Base-by-base conservation (phyloP, 2,888 invertebrate species). In the Diploptera punctata region DNA sequence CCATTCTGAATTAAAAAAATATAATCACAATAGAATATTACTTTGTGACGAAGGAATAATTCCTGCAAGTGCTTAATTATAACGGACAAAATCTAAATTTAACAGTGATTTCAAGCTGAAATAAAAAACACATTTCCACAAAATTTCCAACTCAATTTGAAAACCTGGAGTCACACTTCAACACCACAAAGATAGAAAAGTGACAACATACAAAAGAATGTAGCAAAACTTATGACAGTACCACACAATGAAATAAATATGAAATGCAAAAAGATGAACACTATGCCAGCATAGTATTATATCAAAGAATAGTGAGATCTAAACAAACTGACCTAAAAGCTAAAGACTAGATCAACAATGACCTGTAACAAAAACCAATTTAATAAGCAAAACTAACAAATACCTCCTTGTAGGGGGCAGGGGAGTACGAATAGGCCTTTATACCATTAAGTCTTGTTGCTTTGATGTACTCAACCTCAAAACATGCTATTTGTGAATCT, bases 271-370 rank as follows among this genome's bases (percentile, higher is more conserved):
- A 54, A 19, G 21, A 21, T 19, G 21, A 21, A 54, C 18, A 54
- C 13, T 4, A 13, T 54, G 18, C 61, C n/a, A 61, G 18, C 18
- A 29, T 9, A 43, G 43, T n/a, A 65, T 29, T n/a, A 26, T 44
- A 26, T n/a, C n/a, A 16, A 26, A 7, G 47, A 65, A 24, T 65
- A 65, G 47, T 47, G 65, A 65, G 65, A 65, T 65, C 65, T 65
- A 65, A 33, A 2, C 24, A 57, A 57, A 9, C 26, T 16, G 38
- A 3, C 44, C 43, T 43, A 43, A 24, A 43, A 65, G 21, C 24
- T 43, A 24, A 60, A 65, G 43, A 65, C 43, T 65, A 65, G 65
- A 65, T 31, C 44, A 65, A 44, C 19, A n/a, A 38, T 65, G 44
- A 43, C 10, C 43, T 62, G 21, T 16, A 21, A 43, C 29, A 62